Evolutionary conservation across 2,888 invertebrate species (phyloP), one percentile per base, ranked within the genome.

Genomic region (Archaeoteleia sp.): DNA sequence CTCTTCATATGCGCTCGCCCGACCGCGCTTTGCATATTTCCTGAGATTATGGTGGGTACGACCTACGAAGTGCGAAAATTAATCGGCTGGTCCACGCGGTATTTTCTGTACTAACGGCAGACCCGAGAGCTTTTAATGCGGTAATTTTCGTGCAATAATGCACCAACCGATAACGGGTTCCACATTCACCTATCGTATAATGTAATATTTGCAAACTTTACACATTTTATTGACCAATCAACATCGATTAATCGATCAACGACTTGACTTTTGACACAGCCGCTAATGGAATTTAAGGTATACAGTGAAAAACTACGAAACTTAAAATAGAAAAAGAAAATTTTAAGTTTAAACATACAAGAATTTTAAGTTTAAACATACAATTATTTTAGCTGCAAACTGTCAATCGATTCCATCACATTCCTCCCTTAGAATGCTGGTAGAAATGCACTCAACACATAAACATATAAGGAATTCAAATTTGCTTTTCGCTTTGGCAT

Each of bases 1-100:
- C 57, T 61, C 58, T 60, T 66, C 57, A 49, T 57, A 51, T 55
- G 45, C 43, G 42, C 43, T 54, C 45, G 49, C 54, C 51, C 58
- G 51, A 51, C 45, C 61, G 45, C 48, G 58, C 45, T 62, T 35
- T 48, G 53, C 67, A 67, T 67, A 67, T 67, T 67, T 67, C 40
- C 54, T 54, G 48, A 62, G 54, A 58, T 67, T 67, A 67, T 61
- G 54, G 45, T 45, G 12, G 51, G 30, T 49, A 54, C 34, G 42
- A 20, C 23, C 15, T 62, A 32, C 51, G 49, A 27, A 37, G 42
- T 30, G 27, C 54, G 66, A 60, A 60, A 66, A 66, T 66, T 66
- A 60, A 66, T 66, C 54, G 54, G 42, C 10, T 46, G 32, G 29
- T 42, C 29, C 40, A 43, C 48, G 20, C 29, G 35, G 48, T 58